Percentiles rank a stretch among this genome's conserved stretches.
Conservation (phyloP, 2,797 vertebrate genomes). For the Pseudocheirus occidentalis region DNA sequence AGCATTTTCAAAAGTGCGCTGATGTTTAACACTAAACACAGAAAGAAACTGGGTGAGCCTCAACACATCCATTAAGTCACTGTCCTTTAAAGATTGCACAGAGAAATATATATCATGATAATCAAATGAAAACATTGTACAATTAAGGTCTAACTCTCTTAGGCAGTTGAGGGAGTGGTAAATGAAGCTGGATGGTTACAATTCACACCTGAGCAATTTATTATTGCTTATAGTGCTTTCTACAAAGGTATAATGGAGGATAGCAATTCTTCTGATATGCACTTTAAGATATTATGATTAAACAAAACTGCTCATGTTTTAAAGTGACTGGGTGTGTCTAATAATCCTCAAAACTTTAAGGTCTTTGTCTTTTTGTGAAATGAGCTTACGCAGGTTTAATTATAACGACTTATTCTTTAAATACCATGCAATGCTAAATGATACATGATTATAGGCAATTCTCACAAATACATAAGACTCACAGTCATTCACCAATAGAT, state of each 20-base stretch:
- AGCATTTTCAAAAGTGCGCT: slow-evolving; percentile 20
- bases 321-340: not conserved
- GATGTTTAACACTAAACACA: slow-evolving; percentile 1
- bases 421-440: slow-evolving; percentile 20
- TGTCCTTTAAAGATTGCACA: slow-evolving; percentile 13
- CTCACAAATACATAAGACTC: not conserved
- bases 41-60: slow-evolving; percentile 34
- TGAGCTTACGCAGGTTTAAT: slow-evolving; percentile 39
- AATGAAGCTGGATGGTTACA: slow-evolving; percentile 14
- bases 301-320: slow-evolving; percentile 22
- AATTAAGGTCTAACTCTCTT: slow-evolving; percentile 1
- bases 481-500: not conserved
- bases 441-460: not conserved
- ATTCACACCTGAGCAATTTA: slow-evolving; percentile 39
- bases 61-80: slow-evolving; percentile 15
- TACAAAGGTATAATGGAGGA: slow-evolving; percentile 26
- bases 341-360: slow-evolving; percentile 27
- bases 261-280: not conserved
- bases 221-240: slow-evolving; percentile 12
- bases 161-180: not conserved
- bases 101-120: slow-evolving; percentile 14
- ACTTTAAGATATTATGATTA: not conserved
- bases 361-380: slow-evolving; percentile 19
- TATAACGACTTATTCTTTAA: slow-evolving; percentile 27
- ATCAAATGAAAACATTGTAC: slow-evolving; percentile 20